These are phyloP conservation scores for Motacilla tschutschensis DNA, from an alignment of 2,113 vertebrate genomes.

Conservation along the genomic window DNA sequence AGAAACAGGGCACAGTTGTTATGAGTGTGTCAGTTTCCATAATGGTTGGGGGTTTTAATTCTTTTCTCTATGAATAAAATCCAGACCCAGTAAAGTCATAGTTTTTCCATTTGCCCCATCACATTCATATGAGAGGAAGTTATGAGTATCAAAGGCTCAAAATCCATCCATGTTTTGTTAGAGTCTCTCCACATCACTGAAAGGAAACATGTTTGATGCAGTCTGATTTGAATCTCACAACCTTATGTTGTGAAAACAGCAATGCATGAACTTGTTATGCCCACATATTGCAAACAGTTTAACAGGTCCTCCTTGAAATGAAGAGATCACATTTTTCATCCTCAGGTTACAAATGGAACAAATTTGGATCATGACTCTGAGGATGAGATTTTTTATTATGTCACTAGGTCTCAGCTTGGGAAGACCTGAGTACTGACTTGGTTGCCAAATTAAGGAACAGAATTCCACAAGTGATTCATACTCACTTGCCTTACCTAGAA, in stretches of 20 bases:
- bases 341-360: not conserved
- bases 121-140: not conserved
- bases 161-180: not conserved
- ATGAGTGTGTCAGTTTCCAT: not conserved
- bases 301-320: not conserved
- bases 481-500: not conserved
- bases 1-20: not conserved
- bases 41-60: not conserved
- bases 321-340: not conserved
- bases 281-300: not conserved
- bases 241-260: not conserved
- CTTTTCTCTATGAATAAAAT: not conserved
- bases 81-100: not conserved
- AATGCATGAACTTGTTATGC: not conserved
- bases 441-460: not conserved
- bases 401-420: not conserved
- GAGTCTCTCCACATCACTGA: not conserved
- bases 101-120: not conserved
- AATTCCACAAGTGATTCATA: not conserved
- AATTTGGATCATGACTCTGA: not conserved
- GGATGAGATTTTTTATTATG: not conserved
- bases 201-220: not conserved
- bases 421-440: not conserved
- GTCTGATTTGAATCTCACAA: not conserved
- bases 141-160: not conserved